Evolutionary conservation across 2,113 vertebrate genomes (phyloP).

Genomic region (Eptesicus fuscus): DNA sequence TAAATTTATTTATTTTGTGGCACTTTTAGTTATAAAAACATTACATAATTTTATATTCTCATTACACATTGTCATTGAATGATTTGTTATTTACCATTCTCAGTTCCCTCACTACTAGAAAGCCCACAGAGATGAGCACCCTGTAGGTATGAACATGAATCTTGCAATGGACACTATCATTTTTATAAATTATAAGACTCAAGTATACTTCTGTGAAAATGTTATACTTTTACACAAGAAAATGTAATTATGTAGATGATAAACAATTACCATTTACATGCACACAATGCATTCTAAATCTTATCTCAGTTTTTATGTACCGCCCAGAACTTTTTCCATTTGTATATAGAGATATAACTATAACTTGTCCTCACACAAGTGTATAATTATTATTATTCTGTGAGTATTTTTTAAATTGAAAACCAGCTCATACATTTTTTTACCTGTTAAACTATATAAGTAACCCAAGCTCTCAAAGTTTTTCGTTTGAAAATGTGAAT

Average conservation of each 20-base stretch:
- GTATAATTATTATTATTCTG: not conserved
- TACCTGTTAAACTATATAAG: not conserved
- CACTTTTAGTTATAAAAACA: not conserved
- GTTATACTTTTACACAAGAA: not conserved
- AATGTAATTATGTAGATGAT: not conserved
- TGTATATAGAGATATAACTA: not conserved
- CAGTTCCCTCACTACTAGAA: not conserved
- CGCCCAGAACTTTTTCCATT: not conserved
- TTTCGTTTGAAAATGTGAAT: not conserved
- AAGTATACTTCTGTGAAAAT: not conserved
- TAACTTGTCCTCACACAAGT: not conserved
- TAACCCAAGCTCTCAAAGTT: not conserved
- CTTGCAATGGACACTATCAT: not conserved
- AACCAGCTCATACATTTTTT: not conserved
- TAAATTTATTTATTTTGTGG: not conserved
- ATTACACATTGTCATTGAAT: not conserved
- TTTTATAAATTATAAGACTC: not conserved
- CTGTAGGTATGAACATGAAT: not conserved
- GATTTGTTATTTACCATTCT: not conserved
- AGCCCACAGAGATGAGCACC: not conserved
- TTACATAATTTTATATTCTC: not conserved
- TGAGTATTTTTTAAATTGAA: not conserved
- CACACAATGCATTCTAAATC: not conserved
- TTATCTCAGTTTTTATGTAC: not conserved
- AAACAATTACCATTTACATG: not conserved